Base-by-base conservation (phyloP, 2,797 vertebrate species). In the Amphiprion clarkii region DNA sequence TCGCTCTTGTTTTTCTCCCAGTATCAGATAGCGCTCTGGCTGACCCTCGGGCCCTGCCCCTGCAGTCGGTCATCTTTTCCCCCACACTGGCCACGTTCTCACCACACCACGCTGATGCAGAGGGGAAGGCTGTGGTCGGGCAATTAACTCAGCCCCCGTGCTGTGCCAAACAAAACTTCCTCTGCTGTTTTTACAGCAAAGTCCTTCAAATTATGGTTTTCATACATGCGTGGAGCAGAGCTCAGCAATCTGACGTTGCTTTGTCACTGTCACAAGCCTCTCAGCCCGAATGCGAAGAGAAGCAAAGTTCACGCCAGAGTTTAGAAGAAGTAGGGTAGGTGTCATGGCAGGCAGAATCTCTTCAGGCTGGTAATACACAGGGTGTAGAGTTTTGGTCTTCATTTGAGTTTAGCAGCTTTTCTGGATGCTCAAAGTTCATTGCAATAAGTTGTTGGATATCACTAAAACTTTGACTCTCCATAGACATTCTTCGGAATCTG, bases 101-200 rank as follows among this genome's bases (percentile, higher is more conserved):
- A 90, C 91, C 89, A 88, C 87, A 90, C 90, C 89, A 90, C 76
- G 74, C 86, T 89, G 89, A 88, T 93, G 91, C 92, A 82, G 86
- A 90, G 87, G 90, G 92, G 92, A 95, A 93, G 89, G 82, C 93
- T 94, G 93, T 84, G 93, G 93, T 94, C 65, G 74, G 92, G 85
- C 89, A 94, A 95, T 94, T 95, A 95, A 94, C 88, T 89, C 68
- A 89, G 89, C 89, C 71, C 78, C 85, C 21, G 78, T 63, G 71
- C 87, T 46, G 70, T 82, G 95, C 95, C 95, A 96, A 96, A 87
- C 87, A 94, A 94, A 94, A 95, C 94, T 94, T 95, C 94, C 94
- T 94, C 87, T 81, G 78, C 78, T 94, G 94, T 94, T 95, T 94
- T 94, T 92, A 92, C 87, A 93, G 93, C 87, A 88, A 85, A 90